phyloP scores from a whole-genome alignment of 1,140 invertebrate genomes.

The Heliconius eleuchia region DNA sequence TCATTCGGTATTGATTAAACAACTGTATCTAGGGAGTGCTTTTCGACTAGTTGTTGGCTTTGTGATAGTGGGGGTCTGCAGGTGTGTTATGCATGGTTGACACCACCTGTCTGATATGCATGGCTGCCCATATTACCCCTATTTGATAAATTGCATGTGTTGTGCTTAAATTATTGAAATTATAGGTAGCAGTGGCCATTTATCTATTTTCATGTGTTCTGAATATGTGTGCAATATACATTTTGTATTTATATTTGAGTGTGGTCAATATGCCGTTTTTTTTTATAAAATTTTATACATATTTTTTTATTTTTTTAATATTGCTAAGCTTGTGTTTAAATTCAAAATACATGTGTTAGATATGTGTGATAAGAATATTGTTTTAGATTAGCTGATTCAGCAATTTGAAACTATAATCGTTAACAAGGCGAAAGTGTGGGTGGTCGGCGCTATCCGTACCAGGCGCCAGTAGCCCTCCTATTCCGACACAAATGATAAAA shows the following conservation, averaged over 20 bases:
- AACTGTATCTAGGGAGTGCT: slow-evolving; percentile 64
- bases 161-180: slow-evolving; percentile 25
- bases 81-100: slow-evolving; percentile 69
- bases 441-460: slow-evolving; percentile 54
- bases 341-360: not conserved
- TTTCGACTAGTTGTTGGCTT: slow-evolving; percentile 39
- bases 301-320: not conserved
- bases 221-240: not conserved
- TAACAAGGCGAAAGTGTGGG: slow-evolving; percentile 30
- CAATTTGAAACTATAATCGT: not conserved
- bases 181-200: not conserved
- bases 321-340: not conserved
- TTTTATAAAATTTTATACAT: not conserved
- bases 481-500: slow-evolving; percentile 56
- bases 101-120: slow-evolving; percentile 72
- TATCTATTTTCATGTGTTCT: not conserved
- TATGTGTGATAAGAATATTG: not conserved
- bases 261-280: not conserved
- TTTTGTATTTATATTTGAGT: not conserved
- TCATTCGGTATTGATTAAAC: slow-evolving; percentile 72
- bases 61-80: slow-evolving; percentile 63
- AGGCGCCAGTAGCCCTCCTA: slow-evolving; percentile 58
- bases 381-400: not conserved
- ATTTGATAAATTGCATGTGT: slow-evolving; percentile 36
- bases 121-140: slow-evolving; percentile 61